Conservation (phyloP, 2,797 vertebrate genomes). For the Chelmon rostratus region DNA sequence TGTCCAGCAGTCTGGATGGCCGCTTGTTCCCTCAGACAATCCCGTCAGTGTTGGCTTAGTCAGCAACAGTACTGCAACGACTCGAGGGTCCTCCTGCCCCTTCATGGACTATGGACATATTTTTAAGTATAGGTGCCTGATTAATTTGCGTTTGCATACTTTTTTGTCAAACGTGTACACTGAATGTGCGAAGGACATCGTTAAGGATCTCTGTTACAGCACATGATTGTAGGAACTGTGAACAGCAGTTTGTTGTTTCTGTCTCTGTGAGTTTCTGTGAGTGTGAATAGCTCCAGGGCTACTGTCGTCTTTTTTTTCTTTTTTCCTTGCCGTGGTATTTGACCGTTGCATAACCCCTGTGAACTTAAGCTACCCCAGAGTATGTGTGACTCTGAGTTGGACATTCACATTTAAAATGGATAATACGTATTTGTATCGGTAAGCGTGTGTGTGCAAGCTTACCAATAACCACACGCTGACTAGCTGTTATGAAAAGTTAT, state of each 20-base stretch:
- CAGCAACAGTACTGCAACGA: constrained; percentile 59
- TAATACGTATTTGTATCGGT: constrained; percentile 62
- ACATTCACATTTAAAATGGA: constrained; percentile 63
- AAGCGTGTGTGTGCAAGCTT: constrained; percentile 44
- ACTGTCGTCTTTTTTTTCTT: constrained; percentile 39
- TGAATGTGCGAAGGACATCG: background rate
- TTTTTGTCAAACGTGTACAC: background rate
- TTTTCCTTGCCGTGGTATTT: constrained; percentile 50
- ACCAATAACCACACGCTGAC: constrained; percentile 55
- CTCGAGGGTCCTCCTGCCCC: constrained; percentile 32
- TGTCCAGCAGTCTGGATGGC: constrained; percentile 69
- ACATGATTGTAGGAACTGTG: constrained; percentile 47
- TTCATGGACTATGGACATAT: constrained; percentile 7
- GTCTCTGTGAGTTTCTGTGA: constrained; percentile 28
- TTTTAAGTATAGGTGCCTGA: constrained; percentile 7
- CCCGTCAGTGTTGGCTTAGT: constrained; percentile 72
- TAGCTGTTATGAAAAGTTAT: constrained; percentile 65
- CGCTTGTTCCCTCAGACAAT: constrained; percentile 73
- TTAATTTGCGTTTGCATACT: background rate
- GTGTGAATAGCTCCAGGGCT: constrained; percentile 55
- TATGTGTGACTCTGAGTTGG: constrained; percentile 61
- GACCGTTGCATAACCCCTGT: constrained; percentile 65
- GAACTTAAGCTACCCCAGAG: constrained; percentile 57
- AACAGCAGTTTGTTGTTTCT: constrained; percentile 53
- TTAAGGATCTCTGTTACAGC: constrained; percentile 21